Evolutionary conservation across 2,113 vertebrate species (phyloP), one percentile per base, ranked within the genome.

Genomic region (Hystrix cristata): DNA sequence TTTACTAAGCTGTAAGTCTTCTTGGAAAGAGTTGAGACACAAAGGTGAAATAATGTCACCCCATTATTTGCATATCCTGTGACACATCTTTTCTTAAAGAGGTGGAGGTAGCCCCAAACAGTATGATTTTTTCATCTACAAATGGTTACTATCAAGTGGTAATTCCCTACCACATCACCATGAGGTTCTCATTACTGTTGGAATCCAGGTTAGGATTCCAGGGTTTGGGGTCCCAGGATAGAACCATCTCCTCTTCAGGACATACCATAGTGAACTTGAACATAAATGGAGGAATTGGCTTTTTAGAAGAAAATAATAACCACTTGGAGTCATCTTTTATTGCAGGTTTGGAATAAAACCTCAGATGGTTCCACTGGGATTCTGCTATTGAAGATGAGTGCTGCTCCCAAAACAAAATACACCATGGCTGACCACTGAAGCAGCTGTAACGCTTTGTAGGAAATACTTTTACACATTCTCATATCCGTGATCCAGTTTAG

Each of bases 161-260:
- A 51, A 60, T n/a, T 79, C 29, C 72, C 7, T 4, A 64, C 6
- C 23, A 51, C 29, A 59, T n/a, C 15, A 4, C 48, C 27, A 16
- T 7, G 19, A 64, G 4, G 0, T 14, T 74, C 0, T 7, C 2
- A 11, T 25, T 51, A 15, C 11, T 25, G 3, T 16, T 78, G 9
- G 5, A 1, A 18, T 12, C 5, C 6, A 23, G 18, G 0, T 5
- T 15, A 38, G 18, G 46, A 43, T 71, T 87, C 53, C 15, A 57
- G 34, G 3, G 19, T 79, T 72, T 48, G 11, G 34, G 7, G 25
- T 81, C 15, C 31, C 21, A 46, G n/a, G 15, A 46, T 43, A 96
- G 60, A 78, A 43, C 23, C 43, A 27, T 46, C 38, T 9, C 46
- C 25, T 67, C 13, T 55, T 21, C 34, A 72, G 46, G 38, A 87